phyloP scores from a whole-genome alignment of 1,140 invertebrate genomes.

The Paralvinella palmiformis region DNA sequence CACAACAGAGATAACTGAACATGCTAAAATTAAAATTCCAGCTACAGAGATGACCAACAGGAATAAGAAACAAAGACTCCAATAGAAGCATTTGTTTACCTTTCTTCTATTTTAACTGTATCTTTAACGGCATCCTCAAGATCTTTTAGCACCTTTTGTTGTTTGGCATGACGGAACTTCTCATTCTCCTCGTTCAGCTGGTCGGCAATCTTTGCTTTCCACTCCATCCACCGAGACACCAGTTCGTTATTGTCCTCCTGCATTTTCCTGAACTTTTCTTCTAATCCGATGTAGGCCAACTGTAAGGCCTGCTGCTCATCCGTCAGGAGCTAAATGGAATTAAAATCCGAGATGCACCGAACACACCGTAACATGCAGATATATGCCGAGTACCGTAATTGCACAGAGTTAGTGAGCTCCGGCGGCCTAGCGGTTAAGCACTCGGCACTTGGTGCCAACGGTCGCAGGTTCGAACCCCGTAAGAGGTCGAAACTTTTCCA shows the following conservation, averaged over 20 bases:
- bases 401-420: not conserved
- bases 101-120: constrained; percentile 52
- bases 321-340: constrained; percentile 63
- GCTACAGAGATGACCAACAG: too few relatives aligned
- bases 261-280: constrained; percentile 79
- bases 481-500: too few relatives aligned
- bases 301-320: constrained; percentile 94
- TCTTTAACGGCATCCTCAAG: constrained; percentile 84
- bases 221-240: constrained; percentile 78
- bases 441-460: constrained; percentile 6
- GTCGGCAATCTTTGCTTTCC: constrained; percentile 89
- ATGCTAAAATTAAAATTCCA: too few relatives aligned
- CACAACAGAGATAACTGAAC: too few relatives aligned
- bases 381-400: not conserved
- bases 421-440: not conserved
- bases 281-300: constrained; percentile 77
- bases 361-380: not conserved
- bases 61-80: too few relatives aligned
- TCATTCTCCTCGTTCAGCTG: constrained; percentile 88
- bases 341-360: constrained; percentile 1
- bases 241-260: constrained; percentile 85
- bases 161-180: constrained; percentile 60
- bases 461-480: too few relatives aligned
- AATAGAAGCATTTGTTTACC: too few relatives aligned
- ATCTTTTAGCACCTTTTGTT: constrained; percentile 71